phyloP scores from a whole-genome alignment of 2,888 invertebrate species.

The Diaphora mendica region DNA sequence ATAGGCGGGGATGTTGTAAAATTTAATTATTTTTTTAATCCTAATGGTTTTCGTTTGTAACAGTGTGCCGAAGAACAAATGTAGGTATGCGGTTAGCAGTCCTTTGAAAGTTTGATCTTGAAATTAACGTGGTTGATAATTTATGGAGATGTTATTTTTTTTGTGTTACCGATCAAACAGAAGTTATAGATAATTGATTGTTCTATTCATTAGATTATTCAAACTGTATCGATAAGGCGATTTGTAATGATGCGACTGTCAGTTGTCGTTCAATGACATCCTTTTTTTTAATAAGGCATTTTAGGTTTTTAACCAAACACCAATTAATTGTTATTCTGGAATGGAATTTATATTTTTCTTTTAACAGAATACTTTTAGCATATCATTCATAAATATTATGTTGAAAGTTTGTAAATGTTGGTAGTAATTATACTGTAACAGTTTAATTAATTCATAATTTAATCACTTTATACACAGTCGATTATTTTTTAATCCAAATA shows the following conservation, averaged over 20 bases:
- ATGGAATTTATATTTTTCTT: no score
- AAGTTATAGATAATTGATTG: constrained; percentile 24
- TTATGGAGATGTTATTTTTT: constrained; percentile 40
- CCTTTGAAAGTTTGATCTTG: constrained; percentile 40
- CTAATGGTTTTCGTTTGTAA: constrained; percentile 75
- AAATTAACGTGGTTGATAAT: constrained; percentile 51
- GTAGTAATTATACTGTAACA: background rate
- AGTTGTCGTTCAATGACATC: background rate
- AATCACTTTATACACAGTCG: background rate
- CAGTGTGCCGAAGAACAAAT: constrained; percentile 68
- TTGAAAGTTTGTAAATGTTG: background rate
- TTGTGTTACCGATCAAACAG: constrained; percentile 22
- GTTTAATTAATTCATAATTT: background rate
- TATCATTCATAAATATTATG: background rate
- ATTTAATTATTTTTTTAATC: constrained; percentile 82
- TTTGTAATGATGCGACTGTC: background rate
- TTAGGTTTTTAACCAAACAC: background rate
- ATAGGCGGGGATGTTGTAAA: constrained; percentile 86
- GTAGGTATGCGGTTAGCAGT: constrained; percentile 73
- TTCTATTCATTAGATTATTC: constrained; percentile 15
- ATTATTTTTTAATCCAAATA: no score
- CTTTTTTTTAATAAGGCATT: background rate
- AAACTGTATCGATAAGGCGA: background rate
- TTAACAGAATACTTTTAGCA: background rate
- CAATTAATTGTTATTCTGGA: background rate